Evolutionary conservation across 2,113 vertebrate genomes (phyloP), one percentile per base, ranked within the genome.

Genomic region (Scomber colias): DNA sequence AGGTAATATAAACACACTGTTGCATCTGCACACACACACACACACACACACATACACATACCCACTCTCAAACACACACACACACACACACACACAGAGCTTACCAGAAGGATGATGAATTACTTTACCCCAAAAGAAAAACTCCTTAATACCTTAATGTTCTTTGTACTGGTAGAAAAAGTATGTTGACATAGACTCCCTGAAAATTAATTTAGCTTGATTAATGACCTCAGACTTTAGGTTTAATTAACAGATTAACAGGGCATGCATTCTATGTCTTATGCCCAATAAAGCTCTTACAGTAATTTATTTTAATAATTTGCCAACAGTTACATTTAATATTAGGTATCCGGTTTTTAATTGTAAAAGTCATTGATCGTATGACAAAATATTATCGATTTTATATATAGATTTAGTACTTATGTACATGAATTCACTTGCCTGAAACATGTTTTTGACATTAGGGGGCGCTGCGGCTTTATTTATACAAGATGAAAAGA

Each of bases 1-100:
- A 96, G 95, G 96, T 96, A 3, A 73, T 50, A 14, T 8, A 30
- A 31, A 57, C 2, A 54, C 30, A n/a, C 6, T 11, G 53, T 45
- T 8, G 4, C 19, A 55, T 40, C 35, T 40, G 35, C 35, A 40
- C 6, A 40, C 35, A 40, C 6, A 2, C 35, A 9, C 35, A 2
- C 35, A 9, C 35, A 9, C 6, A 5, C 31, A 7, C 31, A 21
- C 35, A 40, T 1, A 40, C 35, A 40, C 35, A 7, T 9, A 9
- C 35, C 2, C 35, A 9, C 35, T 2, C 35, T 6, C 31, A 7
- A 5, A 6, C 5, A 35, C 31, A 35, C 31, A 35, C 31, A 35
- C 31, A 35, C 31, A 35, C 5, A 9, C 35, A 40, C 35, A 40
- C 35, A 40, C 6, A 40, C 27, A 72, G 12, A 51, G 19, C 5